Conservation (phyloP, 2,797 vertebrate species). For the Menidia menidia region DNA sequence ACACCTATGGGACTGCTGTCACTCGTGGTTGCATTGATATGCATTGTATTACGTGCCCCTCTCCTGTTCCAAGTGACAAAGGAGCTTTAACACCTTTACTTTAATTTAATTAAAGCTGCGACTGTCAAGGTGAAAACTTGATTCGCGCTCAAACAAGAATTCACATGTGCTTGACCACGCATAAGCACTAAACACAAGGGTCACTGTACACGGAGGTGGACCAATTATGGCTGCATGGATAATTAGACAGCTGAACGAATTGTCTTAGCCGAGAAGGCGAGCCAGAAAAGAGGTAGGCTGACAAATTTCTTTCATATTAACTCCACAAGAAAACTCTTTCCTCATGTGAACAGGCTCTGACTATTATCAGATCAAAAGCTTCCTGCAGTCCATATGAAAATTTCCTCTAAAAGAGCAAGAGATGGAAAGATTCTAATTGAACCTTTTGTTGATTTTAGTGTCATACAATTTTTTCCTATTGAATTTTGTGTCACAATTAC, state of each 20-base stretch:
- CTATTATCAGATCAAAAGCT: conserved; percentile 15
- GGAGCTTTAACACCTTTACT: conserved; percentile 83
- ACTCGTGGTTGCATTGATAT: conserved; percentile 84
- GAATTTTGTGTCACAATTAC: conserved; percentile 18
- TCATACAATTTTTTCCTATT: conserved; percentile 7
- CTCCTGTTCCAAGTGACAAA: conserved; percentile 74
- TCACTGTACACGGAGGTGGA: conserved; percentile 66
- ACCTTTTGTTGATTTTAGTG: conserved; percentile 23
- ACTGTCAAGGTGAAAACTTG: conserved; percentile 82
- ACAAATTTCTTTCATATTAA: conserved; percentile 13
- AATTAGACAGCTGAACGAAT: conserved; percentile 68
- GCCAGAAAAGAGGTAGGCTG: conserved; percentile 26
- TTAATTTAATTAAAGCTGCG: conserved; percentile 88
- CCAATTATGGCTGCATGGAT: conserved; percentile 79
- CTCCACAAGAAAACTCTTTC: conserved; percentile 25
- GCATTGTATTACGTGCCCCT: conserved; percentile 78
- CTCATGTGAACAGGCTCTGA: conserved; percentile 17
- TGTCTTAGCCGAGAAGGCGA: conserved; percentile 27
- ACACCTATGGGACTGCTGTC: conserved; percentile 83
- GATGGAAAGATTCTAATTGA: conserved; percentile 23
- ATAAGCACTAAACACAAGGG: conserved; percentile 60
- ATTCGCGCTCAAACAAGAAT: conserved; percentile 76
- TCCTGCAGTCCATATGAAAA: conserved; percentile 28
- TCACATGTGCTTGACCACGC: conserved; percentile 40
- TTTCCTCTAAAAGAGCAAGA: conserved; percentile 13